A percentile compares a stretch with the other conserved stretches of the same genome.
These are phyloP conservation scores for Chlorops oryzae DNA, from an alignment of 1,140 invertebrate species.

Conservation along the genomic window DNA sequence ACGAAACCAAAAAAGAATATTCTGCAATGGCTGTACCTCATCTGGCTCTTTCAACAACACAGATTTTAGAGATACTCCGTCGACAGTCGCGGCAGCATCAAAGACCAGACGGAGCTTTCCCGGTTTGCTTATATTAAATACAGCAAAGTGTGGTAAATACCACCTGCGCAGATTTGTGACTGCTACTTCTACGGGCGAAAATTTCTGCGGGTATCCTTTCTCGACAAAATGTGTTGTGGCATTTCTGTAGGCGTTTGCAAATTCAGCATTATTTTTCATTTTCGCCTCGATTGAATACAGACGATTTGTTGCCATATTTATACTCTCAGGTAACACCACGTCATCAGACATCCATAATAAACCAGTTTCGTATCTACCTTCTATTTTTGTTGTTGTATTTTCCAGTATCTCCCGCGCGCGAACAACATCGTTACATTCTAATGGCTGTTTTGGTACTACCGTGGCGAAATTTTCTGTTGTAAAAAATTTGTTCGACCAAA, in stretches of 20 bases:
- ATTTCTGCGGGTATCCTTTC: neutral
- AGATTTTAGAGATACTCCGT: too few relatives aligned
- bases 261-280: neutral
- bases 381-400: neutral
- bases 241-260: neutral
- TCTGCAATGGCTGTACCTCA: conserved; percentile 23
- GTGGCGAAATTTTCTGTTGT: conserved; percentile 7
- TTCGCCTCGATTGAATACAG: conserved; percentile 3
- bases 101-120: too few relatives aligned
- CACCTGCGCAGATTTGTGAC: neutral
- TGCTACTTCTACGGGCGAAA: neutral
- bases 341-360: conserved; percentile 3
- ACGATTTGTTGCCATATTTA: conserved; percentile 1
- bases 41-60: conserved; percentile 25
- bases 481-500: neutral
- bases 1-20: conserved; percentile 35
- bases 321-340: neutral
- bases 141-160: neutral
- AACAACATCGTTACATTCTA: neutral
- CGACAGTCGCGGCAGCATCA: too few relatives aligned
- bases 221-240: neutral
- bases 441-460: neutral
- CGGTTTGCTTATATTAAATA: neutral
- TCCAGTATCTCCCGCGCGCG: neutral
- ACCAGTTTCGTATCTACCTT: neutral